Base-by-base conservation (phyloP, 2,797 vertebrate genomes). In the Pagetopsis macropterus region DNA sequence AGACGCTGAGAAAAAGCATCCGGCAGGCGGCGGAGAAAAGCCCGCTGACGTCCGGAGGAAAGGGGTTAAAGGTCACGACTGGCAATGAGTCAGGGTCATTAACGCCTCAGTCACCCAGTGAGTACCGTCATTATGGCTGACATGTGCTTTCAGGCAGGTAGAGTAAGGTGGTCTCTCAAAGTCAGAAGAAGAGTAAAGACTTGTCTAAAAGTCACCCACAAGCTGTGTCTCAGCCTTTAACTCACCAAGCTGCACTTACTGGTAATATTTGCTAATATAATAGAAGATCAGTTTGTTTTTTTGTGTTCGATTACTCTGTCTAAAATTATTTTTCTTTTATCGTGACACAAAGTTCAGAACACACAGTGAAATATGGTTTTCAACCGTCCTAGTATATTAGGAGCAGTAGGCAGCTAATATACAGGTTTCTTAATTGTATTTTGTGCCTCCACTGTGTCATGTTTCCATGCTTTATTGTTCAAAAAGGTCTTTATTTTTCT, bases 21-120 rank as follows among this genome's bases (percentile, higher is more conserved):
- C 81, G 45, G 27, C 4, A 5, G 2, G 60, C 1, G 2, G 16
- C 59, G 0, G 79, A 81, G 59, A 92, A 55, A n/a, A 88, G 67
- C 48, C 82, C 86, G 3, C 57, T 86, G 7, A 21, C 69, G 0
- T 16, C 71, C 0, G 70, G 51, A 11, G 56, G 46, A 12, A 87
- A 84, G 14, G 76, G 45, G 40, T 37, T 68, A 59, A 89, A 88
- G 82, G 69, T 45, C 70, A 76, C 31, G 1, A 23, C 7, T 3
- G 46, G 21, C 17, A 44, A 37, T 9, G 76, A 81, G 10, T 16
- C 9, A 0, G 69, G 11, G 7, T 65, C 49, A 3, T 51, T 1
- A 3, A 5, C 55, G 0, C 83, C 84, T 19, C 14, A 49, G 3
- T 94, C 91, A 16, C 84, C 86, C 60, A 78, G 93, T 95, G 90